phyloP scores from a whole-genome alignment of 2,888 invertebrate genomes.

The Brassicogethes aeneus region DNA sequence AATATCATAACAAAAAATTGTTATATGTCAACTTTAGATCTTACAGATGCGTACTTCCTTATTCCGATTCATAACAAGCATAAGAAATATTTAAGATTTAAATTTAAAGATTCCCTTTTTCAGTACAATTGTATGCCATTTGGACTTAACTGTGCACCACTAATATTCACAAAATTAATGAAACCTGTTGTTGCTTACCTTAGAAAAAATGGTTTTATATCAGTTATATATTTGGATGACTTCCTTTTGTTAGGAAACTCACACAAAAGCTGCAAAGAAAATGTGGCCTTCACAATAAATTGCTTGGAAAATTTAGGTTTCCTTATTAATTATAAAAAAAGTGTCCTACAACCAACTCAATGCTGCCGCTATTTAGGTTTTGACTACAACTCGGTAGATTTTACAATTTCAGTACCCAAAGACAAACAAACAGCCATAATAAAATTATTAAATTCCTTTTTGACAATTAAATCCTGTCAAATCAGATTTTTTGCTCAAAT shows the following conservation, averaged over 20 bases:
- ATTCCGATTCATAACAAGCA: slow-evolving; percentile 7
- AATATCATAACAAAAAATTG: slow-evolving; percentile 13
- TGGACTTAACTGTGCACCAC: slow-evolving; percentile 4
- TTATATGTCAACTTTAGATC: slow-evolving; percentile 7
- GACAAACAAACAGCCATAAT: slow-evolving; percentile 2
- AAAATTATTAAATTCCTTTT: slow-evolving; percentile 2
- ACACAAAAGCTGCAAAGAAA: slow-evolving; percentile 2
- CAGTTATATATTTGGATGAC: no score
- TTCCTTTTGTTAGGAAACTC: slow-evolving; percentile 4
- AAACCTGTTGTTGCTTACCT: slow-evolving; percentile 6
- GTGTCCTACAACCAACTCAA: neutral
- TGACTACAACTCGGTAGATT: slow-evolving; percentile 3
- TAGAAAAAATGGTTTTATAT: slow-evolving; percentile 1
- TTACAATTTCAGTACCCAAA: slow-evolving; percentile 4
- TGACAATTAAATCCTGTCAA: slow-evolving; percentile 3
- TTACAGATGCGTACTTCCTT: slow-evolving; percentile 4
- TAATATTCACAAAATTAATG: slow-evolving; percentile 10
- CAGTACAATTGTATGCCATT: slow-evolving; percentile 5
- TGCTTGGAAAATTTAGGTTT: slow-evolving; percentile 7
- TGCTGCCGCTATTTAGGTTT: slow-evolving; percentile 5
- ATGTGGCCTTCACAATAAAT: slow-evolving; percentile 1
- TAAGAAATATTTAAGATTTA: slow-evolving; percentile 8
- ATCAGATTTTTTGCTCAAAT: slow-evolving; percentile 11
- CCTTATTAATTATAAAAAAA: slow-evolving; percentile 2
- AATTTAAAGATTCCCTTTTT: slow-evolving; percentile 5